Base-by-base conservation (phyloP, 2,113 vertebrate genomes). In the Psittacula cyanocephala region DNA sequence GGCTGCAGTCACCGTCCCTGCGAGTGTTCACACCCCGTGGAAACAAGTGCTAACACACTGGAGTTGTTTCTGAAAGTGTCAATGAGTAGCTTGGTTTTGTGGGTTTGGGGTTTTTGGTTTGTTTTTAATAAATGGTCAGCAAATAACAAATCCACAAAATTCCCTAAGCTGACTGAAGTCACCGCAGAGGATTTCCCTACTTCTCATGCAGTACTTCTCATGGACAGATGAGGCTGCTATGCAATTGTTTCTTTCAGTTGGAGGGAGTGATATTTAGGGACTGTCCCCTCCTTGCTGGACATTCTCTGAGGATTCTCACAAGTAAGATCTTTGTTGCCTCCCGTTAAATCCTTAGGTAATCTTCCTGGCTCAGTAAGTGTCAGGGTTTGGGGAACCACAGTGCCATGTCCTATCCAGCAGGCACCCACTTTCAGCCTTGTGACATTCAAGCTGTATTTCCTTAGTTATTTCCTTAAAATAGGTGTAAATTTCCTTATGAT, bases 151-250 rank as follows among this genome's bases (percentile, higher is more conserved):
- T 53, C 22, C 46, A 11, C 0, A 0, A 15, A 53, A 41, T 31
- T 85, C 23, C 2, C 29, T 37, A 15, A 68, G 29, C 27, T 68
- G 70, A 6, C 49, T 35, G 67, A 60, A 52, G 29, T 43, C 17
- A 8, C 41, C 29, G 35, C 50, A 27, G 23, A 23, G 11, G 7
- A 2, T 57, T 89, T 67, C 75, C 35, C 31, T 76, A 0, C 20
- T 84, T 49, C 7, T 43, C n/a, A 1, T 91, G 94, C 89, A 93
- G 81, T 95, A 70, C 95, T 76, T 70, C 59, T 62, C 43, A 19
- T 2, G 85, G 76, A 77, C 96, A 91, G 94, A 31, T 17, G 93
- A 79, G 89, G 89, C 46, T 82, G 93, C 96, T 95, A 4, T 90
- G 68, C 59, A 88, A 82, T 71, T 72, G 63, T n/a, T 65, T 70